Evolutionary conservation across 2,113 vertebrate genomes (phyloP), one percentile per base, ranked within the genome.

Genomic region (Bos indicus): DNA sequence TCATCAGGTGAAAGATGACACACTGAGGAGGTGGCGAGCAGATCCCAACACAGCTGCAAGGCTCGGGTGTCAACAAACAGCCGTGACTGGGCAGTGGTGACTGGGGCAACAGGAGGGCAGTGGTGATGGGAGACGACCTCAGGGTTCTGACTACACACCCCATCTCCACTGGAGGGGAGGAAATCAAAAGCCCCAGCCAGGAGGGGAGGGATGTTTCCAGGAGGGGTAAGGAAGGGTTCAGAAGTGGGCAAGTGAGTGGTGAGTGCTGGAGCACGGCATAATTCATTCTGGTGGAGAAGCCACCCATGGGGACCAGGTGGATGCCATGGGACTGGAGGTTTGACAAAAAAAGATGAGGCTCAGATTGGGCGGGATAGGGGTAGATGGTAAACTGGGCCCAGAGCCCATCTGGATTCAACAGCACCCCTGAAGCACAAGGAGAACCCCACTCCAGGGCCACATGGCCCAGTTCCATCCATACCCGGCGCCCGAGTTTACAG

Each of bases 401-500:
- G 6, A 26, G 23, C 13, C 81, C 43, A 78, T 6, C 0, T 9
- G 54, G 28, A 40, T 30, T 83, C 82, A 46, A 7, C 28, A 17
- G 33, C 54, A 78, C 3, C 86, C 23, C 6, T 15, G n/a, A 13
- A 64, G 28, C 13, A 4, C 6, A 23, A 10, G 9, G 71, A n/a
- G 33, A 28, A 48, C 26, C 57, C 10, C 23, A 14, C 3, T 40
- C 7, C n/a, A 19, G n/a, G 30, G 56, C 71, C 46, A 14, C 9
- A 5, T 2, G 30, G 33, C 33, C 51, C 16, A 26, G 82, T 5
- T 36, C 23, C 71, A 40, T 16, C 86, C 33, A 43, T 52, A 28
- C 17, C 59, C 0, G 23, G 40, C 19, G 9, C 1, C 3, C 2
- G 8, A n/a, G 12, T 87, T 23, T 40, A 81, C 30, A 28, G 1